phyloP scores from a whole-genome alignment of 2,113 vertebrate species.

The Grammomys surdaster region DNA sequence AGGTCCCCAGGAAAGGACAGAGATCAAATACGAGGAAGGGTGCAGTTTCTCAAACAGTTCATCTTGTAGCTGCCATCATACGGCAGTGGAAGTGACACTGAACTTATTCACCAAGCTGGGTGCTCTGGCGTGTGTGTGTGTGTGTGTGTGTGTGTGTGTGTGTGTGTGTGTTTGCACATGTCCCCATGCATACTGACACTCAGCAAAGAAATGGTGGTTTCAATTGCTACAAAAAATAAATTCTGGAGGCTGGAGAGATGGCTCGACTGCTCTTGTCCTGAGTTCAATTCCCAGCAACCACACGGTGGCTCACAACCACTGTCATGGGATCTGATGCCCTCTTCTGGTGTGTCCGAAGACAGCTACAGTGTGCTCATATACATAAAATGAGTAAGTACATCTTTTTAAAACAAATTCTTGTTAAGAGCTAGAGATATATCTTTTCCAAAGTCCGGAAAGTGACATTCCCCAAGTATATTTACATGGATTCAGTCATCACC shows the following conservation, averaged over 20 bases:
- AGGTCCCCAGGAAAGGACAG: neutral
- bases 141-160: too few relatives aligned
- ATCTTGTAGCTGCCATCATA: neutral
- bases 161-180: too few relatives aligned
- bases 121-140: neutral
- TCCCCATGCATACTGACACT: neutral
- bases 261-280: too few relatives aligned
- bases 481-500: neutral
- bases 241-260: neutral
- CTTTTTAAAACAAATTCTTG: neutral
- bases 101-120: neutral
- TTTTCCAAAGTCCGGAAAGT: neutral
- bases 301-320: too few relatives aligned
- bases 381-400: too few relatives aligned
- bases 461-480: neutral
- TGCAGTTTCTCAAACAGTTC: neutral
- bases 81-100: neutral
- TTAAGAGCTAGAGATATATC: neutral
- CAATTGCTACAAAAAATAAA: neutral
- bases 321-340: too few relatives aligned
- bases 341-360: too few relatives aligned
- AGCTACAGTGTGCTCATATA: too few relatives aligned
- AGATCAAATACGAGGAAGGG: neutral
- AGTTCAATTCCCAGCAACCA: too few relatives aligned
- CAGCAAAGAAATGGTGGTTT: neutral